Base-by-base conservation (phyloP, 2,888 invertebrate species). In the Parapristionchus giblindavisi region DNA sequence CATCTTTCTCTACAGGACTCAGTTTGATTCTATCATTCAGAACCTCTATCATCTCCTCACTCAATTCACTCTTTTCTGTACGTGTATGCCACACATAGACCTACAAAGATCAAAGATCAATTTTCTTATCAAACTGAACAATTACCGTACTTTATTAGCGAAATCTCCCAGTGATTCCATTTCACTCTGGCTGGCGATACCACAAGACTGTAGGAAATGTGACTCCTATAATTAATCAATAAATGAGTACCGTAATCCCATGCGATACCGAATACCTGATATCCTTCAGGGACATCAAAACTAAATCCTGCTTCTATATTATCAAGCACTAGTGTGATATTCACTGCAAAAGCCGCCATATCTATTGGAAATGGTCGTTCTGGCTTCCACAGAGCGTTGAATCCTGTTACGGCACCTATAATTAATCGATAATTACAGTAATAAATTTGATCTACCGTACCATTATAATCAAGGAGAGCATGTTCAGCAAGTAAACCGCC, bases 81-180 rank as follows among this genome's bases (percentile, higher is more conserved):
- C 97, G 91, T 3, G 98, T 99, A 88, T 99, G 99, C 99, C 99
- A 99, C 0, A 99, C 98, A 78, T 94, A 93, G n/a, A 98, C 93
- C 92, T 79, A 92, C 81, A 32, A 82, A n/a, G n/a, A n/a, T n/a
- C n/a, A n/a, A n/a, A n/a, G n/a, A n/a, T n/a, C n/a, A n/a, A n/a
- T n/a, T n/a, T n/a, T n/a, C n/a, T n/a, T n/a, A n/a, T n/a, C n/a
- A n/a, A n/a, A n/a, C n/a, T n/a, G n/a, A n/a, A n/a, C n/a, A n/a
- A n/a, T n/a, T n/a, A 8, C 6, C 56, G 24, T 8, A 61, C 75
- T 90, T 95, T 94, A 0, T 93, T 93, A 87, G 97, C 98, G 82
- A 92, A 92, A 80, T 94, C 93, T 0, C 96, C 98, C 78, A 94
- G 90, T 0, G 97, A 95, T 89, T 99, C 98, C 72, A 99, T 89